Conservation (phyloP, 2,113 vertebrate genomes). For the Rhegmatorhina hoffmannsi region DNA sequence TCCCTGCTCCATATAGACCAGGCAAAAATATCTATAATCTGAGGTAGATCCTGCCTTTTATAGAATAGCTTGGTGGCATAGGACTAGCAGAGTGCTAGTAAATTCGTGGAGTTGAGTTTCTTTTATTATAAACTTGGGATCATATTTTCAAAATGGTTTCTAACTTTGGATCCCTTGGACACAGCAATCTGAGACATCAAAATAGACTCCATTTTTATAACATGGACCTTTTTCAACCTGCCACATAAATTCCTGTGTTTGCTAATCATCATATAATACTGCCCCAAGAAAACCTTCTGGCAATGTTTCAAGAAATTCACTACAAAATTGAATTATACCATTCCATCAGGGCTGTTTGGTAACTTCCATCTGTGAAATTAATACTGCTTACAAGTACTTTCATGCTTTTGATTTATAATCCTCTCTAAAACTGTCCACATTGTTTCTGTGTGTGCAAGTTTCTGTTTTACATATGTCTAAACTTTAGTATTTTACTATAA, state of each 20-base stretch:
- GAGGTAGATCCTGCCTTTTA: neutral
- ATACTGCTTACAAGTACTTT: neutral
- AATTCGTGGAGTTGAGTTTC: neutral
- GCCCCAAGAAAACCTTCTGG: neutral
- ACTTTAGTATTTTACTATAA: neutral
- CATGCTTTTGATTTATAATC: neutral
- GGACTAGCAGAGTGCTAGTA: neutral
- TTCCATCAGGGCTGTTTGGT: neutral
- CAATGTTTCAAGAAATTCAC: neutral
- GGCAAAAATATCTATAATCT: neutral
- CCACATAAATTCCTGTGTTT: neutral
- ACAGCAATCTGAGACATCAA: neutral
- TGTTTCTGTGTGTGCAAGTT: neutral
- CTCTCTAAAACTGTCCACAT: neutral
- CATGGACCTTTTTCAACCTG: neutral
- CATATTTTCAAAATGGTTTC: neutral
- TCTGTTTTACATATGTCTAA: neutral
- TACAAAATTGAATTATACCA: neutral
- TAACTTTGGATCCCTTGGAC: neutral
- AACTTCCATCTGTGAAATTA: neutral
- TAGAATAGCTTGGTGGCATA: neutral
- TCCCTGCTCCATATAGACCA: neutral
- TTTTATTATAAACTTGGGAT: neutral
- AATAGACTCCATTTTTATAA: neutral
- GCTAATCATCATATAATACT: neutral